A percentile compares a stretch with the other conserved stretches of the same genome.
These are phyloP conservation scores for Encarsia formosa DNA, from an alignment of 2,888 invertebrate species.

Conservation along the genomic window DNA sequence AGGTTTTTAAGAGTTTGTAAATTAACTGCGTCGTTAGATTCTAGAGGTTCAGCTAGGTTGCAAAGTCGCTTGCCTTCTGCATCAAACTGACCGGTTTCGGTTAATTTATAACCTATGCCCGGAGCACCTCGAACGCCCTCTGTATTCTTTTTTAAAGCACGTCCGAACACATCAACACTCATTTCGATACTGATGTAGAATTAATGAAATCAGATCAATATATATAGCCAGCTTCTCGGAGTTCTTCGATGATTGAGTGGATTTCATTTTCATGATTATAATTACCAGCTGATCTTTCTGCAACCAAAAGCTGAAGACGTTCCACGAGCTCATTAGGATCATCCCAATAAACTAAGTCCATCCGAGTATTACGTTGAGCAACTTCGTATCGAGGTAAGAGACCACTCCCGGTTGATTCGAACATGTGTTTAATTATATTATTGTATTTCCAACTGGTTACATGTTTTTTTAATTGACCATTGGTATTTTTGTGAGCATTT, in stretches of 20 bases:
- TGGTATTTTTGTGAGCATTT: neutral
- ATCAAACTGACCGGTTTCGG: conserved; percentile 15
- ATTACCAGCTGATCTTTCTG: neutral
- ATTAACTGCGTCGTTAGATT: too few relatives aligned
- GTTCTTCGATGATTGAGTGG: too few relatives aligned
- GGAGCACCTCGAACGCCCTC: neutral
- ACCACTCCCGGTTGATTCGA: neutral
- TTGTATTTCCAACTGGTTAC: neutral
- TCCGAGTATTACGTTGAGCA: too few relatives aligned
- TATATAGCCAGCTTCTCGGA: too few relatives aligned
- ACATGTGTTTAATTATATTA: neutral
- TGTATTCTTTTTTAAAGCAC: too few relatives aligned
- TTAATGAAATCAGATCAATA: too few relatives aligned
- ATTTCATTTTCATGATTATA: too few relatives aligned
- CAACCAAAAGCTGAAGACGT: neutral
- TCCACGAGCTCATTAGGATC: neutral
- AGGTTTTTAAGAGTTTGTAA: too few relatives aligned
- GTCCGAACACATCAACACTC: conserved; percentile 5
- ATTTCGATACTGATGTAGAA: too few relatives aligned
- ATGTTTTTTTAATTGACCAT: neutral
- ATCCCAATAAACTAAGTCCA: too few relatives aligned
- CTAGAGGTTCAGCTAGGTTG: conserved; percentile 10
- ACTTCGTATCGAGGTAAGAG: neutral
- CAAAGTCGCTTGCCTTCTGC: conserved; percentile 16
- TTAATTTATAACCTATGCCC: neutral